Evolutionary conservation across 2,797 vertebrate species (phyloP).

Genomic region (Cyclopterus lumpus): DNA sequence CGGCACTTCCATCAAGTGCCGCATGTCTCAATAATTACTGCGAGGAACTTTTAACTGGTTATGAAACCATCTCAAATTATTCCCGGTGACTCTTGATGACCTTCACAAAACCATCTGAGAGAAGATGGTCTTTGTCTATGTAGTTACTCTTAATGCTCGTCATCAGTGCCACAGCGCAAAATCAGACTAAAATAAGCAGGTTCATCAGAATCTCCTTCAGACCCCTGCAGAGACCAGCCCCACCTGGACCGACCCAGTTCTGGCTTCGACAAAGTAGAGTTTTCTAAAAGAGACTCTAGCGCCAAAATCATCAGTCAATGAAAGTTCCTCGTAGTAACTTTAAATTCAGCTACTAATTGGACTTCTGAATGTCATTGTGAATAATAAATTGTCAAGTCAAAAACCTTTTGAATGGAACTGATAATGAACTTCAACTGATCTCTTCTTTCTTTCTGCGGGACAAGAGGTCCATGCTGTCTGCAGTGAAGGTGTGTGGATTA

Average conservation of each 20-base stretch:
- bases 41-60: not conserved
- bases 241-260: too few species aligned
- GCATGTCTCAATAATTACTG: not conserved
- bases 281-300: too few species aligned
- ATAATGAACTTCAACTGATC: conserved; percentile 73
- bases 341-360: not conserved
- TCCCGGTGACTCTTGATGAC: too few species aligned
- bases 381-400: not conserved
- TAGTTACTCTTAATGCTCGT: too few species aligned
- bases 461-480: conserved; percentile 83
- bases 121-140: too few species aligned
- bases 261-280: too few species aligned
- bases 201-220: not conserved
- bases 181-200: not conserved
- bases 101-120: too few species aligned
- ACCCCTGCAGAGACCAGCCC: too few species aligned
- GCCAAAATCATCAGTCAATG: not conserved
- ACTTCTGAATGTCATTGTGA: not conserved
- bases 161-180: not conserved
- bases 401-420: conserved; percentile 31
- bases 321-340: not conserved
- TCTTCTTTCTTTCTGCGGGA: conserved; percentile 78
- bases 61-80: not conserved
- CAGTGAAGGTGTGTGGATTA: conserved; percentile 82
- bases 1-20: not conserved